A percentile compares a stretch with the other conserved stretches of the same genome.
These are phyloP conservation scores for Mormyrus iriodes DNA, from an alignment of 2,113 vertebrate species.

Conservation along the genomic window DNA sequence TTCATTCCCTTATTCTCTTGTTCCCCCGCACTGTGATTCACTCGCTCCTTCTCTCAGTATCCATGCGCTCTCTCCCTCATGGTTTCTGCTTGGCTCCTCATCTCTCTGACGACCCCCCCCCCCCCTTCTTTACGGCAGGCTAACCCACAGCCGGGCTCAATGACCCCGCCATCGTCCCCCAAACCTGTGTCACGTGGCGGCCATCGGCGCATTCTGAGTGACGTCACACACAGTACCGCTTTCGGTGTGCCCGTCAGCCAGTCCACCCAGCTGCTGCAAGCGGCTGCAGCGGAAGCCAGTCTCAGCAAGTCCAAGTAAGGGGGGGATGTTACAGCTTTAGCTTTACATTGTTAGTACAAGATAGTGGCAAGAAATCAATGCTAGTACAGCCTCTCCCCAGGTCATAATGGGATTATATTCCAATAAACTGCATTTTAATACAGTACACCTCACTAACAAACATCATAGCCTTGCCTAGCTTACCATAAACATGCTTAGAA, in stretches of 20 bases:
- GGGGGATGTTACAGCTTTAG: not conserved
- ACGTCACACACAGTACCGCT: constrained; percentile 69
- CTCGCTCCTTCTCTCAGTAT: not conserved
- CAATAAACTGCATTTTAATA: not conserved
- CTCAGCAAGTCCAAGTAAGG: constrained; percentile 82
- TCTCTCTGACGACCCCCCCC: not conserved
- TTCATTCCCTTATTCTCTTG: not conserved
- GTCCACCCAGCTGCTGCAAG: constrained; percentile 77
- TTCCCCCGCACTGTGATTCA: not conserved
- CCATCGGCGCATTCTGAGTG: constrained; percentile 74
- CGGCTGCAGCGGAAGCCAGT: constrained; percentile 70
- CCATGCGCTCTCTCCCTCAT: not conserved
- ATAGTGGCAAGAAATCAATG: not conserved
- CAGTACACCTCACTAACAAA: not conserved
- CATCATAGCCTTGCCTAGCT: not conserved
- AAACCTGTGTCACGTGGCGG: constrained; percentile 70
- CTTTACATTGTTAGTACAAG: not conserved
- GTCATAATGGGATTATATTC: not conserved
- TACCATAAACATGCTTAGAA: not conserved
- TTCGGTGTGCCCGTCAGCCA: constrained; percentile 71
- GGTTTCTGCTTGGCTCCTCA: not conserved
- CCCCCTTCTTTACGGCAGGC: constrained; percentile 22
- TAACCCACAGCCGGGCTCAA: constrained; percentile 56
- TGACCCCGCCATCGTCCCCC: constrained; percentile 79
- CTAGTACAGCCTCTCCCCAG: not conserved